Conservation (phyloP, 92 coral and sea anemone species). For the Porites rus region DNA sequence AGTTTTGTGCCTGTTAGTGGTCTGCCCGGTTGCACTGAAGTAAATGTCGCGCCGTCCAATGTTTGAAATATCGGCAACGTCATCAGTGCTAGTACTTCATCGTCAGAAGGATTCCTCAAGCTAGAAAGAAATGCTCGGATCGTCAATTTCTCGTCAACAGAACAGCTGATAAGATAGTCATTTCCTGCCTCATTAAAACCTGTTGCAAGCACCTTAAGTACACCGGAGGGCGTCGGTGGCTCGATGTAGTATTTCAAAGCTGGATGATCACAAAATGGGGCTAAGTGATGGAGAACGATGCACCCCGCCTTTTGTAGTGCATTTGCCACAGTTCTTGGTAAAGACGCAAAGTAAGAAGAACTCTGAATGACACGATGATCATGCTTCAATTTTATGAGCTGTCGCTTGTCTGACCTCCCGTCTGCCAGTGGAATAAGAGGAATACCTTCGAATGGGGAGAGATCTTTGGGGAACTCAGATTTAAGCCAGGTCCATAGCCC, state of each 20-base stretch:
- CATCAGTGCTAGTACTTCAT: constrained; percentile 85
- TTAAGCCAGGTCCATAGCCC: constrained; percentile 93
- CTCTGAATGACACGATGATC: constrained; percentile 80
- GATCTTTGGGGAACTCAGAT: constrained; percentile 85
- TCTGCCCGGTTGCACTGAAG: constrained; percentile 75
- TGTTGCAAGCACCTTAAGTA: constrained; percentile 73
- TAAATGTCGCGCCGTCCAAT: constrained; percentile 80
- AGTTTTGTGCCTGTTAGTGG: constrained; percentile 70
- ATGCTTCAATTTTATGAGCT: constrained; percentile 72
- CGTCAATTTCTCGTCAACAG: constrained; percentile 78
- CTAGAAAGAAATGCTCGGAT: constrained; percentile 85
- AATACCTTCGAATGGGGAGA: constrained; percentile 77
- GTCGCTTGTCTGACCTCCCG: constrained; percentile 64
- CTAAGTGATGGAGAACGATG: constrained; percentile 79
- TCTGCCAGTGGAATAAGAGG: constrained; percentile 79
- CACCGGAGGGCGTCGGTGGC: constrained; percentile 95
- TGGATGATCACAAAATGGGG: constrained; percentile 88
- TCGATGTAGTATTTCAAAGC: constrained; percentile 85
- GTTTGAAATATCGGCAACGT: constrained; percentile 90
- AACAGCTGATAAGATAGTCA: constrained; percentile 44
- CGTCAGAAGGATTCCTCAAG: constrained; percentile 88
- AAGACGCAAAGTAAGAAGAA: constrained; percentile 86
- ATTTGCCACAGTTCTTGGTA: constrained; percentile 76
- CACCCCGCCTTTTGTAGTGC: constrained; percentile 89
- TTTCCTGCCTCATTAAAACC: constrained; percentile 65